Evolutionary conservation across 2,113 vertebrate species (phyloP).

Genomic region (Hyperopisus bebe): DNA sequence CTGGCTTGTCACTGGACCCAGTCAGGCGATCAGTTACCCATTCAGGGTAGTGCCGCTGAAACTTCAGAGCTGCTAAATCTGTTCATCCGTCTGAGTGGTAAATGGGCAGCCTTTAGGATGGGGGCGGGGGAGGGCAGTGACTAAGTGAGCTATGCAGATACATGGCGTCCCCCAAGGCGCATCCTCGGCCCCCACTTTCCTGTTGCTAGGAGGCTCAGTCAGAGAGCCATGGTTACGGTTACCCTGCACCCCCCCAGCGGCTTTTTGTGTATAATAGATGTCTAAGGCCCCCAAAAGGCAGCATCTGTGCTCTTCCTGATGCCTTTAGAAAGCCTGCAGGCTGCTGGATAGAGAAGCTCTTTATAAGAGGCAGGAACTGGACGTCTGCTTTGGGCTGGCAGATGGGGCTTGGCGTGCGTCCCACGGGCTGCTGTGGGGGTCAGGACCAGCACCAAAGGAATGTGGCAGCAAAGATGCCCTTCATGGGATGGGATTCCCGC

Average conservation of each 20-base stretch:
- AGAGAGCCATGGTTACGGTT: neutral
- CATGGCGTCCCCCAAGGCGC: neutral
- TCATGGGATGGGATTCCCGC: neutral
- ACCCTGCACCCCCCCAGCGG: neutral
- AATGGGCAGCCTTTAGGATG: neutral
- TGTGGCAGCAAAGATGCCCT: neutral
- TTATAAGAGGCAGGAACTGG: conserved; percentile 39
- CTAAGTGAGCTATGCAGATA: neutral
- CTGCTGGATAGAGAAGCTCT: conserved; percentile 28
- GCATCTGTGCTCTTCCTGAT: neutral
- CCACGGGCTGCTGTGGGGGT: neutral
- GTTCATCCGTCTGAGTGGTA: neutral
- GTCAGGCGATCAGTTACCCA: conserved; percentile 40
- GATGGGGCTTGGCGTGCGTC: neutral
- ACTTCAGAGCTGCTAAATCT: neutral
- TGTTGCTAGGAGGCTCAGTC: neutral
- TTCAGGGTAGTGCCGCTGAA: too few relatives aligned
- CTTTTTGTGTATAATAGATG: conserved; percentile 8
- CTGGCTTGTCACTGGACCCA: conserved; percentile 46
- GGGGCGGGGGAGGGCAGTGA: neutral
- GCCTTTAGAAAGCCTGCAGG: conserved; percentile 8
- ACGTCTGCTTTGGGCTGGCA: conserved; percentile 23
- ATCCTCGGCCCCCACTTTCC: neutral
- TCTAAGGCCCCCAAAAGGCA: neutral
- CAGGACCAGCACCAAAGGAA: neutral